Percentiles rank a stretch among this genome's conserved stretches.
These are phyloP conservation scores for Anoplius nigerrimus DNA, from an alignment of 2,888 invertebrate species.

Conservation along the genomic window DNA sequence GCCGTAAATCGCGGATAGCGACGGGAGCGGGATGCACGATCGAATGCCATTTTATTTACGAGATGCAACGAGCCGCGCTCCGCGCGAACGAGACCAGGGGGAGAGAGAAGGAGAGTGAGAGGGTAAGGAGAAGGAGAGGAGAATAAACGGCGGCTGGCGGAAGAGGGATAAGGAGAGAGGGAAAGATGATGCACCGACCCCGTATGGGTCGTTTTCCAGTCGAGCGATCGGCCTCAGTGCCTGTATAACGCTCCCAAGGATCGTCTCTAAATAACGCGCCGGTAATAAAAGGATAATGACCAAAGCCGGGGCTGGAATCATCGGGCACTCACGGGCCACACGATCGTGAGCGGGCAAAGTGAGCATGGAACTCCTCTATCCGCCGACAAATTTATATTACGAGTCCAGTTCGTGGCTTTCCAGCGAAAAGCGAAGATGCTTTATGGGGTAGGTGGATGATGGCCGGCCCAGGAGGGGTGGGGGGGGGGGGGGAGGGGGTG, in stretches of 20 bases:
- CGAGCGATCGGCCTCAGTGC: conserved; percentile 62
- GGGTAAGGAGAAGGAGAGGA: not conserved
- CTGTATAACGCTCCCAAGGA: conserved; percentile 59
- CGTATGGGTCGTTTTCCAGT: conserved; percentile 65
- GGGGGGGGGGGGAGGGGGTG: conserved; percentile 62
- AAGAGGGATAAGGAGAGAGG: not conserved
- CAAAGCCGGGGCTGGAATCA: conserved; percentile 47
- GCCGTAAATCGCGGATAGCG: conserved; percentile 47
- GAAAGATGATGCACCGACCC: conserved; percentile 6
- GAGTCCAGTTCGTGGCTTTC: conserved; percentile 26
- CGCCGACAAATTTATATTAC: conserved; percentile 64
- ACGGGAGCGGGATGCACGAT: conserved; percentile 39
- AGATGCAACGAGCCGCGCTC: conserved; percentile 43
- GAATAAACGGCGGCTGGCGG: conserved; percentile 17
- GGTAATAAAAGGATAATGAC: conserved; percentile 72
- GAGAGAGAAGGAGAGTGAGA: not conserved
- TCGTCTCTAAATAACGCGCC: conserved; percentile 68
- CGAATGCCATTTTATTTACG: conserved; percentile 59
- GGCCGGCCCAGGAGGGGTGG: conserved; percentile 60
- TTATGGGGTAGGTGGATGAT: conserved; percentile 34
- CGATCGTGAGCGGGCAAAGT: conserved; percentile 24
- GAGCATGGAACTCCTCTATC: conserved; percentile 1
- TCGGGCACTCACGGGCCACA: conserved; percentile 3
- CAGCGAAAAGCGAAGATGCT: conserved; percentile 58
- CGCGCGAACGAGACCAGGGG: not conserved